Percentiles rank a stretch among this genome's conserved stretches.
These are phyloP conservation scores for Channallabes apus DNA, from an alignment of 2,797 vertebrate species.

Conservation along the genomic window DNA sequence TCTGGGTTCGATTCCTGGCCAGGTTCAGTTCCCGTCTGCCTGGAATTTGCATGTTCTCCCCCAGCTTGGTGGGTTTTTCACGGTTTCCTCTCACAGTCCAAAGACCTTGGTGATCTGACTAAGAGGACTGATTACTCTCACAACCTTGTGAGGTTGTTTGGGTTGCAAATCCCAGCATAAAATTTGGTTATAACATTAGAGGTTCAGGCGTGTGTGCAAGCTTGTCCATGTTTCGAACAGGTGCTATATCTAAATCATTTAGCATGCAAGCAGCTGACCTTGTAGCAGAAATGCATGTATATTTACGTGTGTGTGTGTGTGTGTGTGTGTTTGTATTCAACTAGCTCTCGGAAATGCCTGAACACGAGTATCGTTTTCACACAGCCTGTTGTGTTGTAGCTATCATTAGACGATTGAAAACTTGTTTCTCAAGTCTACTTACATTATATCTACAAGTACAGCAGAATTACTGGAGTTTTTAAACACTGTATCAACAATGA, in stretches of 20 bases:
- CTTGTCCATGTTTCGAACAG: background rate
- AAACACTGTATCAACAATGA: background rate
- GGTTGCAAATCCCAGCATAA: background rate
- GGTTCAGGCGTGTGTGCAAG: background rate
- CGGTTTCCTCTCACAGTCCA: no score
- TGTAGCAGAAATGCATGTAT: background rate
- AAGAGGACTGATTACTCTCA: background rate
- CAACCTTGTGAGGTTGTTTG: background rate
- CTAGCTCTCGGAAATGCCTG: conserved; percentile 54
- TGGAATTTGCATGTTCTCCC: no score
- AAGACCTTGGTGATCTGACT: background rate
- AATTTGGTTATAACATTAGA: background rate
- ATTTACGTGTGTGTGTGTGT: conserved; percentile 5
- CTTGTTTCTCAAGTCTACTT: background rate
- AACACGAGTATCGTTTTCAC: conserved; percentile 22
- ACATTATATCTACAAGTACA: background rate
- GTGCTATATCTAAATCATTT: conserved; percentile 14
- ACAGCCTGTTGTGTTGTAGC: background rate
- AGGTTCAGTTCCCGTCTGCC: no score
- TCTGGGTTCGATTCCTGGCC: no score
- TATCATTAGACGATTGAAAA: no score
- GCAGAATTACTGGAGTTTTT: background rate
- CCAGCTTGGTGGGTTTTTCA: no score
- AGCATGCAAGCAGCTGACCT: conserved; percentile 34
- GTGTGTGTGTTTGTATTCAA: no score